A percentile compares a stretch with the other conserved stretches of the same genome.
These are phyloP conservation scores for Anguilla japonica DNA, from an alignment of 2,113 vertebrate genomes.

Conservation along the genomic window DNA sequence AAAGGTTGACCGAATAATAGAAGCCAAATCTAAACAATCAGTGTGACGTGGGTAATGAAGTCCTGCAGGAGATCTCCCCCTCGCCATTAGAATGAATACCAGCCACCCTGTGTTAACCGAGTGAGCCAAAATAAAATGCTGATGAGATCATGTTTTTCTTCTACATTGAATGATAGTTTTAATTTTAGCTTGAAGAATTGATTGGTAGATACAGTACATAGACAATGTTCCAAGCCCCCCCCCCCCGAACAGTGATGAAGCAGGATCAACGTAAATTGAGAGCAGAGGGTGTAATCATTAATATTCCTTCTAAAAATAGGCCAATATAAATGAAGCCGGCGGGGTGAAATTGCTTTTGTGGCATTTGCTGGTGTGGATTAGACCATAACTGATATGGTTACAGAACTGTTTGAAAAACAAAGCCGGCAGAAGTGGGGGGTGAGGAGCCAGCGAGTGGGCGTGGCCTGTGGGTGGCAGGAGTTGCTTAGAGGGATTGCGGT, in stretches of 20 bases:
- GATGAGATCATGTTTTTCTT: constrained; percentile 21
- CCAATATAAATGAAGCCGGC: constrained; percentile 47
- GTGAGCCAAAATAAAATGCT: constrained; percentile 26
- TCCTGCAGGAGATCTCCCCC: constrained; percentile 22
- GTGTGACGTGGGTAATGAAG: constrained; percentile 7
- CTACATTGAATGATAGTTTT: constrained; percentile 31
- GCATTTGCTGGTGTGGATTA: constrained; percentile 32
- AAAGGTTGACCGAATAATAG: not conserved
- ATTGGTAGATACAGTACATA: constrained; percentile 27
- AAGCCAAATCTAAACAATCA: constrained; percentile 5
- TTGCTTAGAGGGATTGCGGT: not conserved
- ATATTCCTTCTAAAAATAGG: constrained; percentile 57
- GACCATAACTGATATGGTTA: constrained; percentile 9
- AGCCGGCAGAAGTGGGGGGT: not conserved
- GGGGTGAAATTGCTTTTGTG: constrained; percentile 45
- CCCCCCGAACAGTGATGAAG: constrained; percentile 30
- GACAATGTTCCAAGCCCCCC: constrained; percentile 4
- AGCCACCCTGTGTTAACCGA: constrained; percentile 33
- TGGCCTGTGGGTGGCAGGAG: not conserved
- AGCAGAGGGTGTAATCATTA: constrained; percentile 55
- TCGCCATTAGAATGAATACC: constrained; percentile 34
- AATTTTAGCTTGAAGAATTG: constrained; percentile 42
- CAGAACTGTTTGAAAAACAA: constrained; percentile 15
- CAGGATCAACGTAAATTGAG: constrained; percentile 33
- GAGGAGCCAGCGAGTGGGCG: not conserved